phyloP scores from a whole-genome alignment of 1,140 invertebrate species.

The Lordiphosa clarofinis region DNA sequence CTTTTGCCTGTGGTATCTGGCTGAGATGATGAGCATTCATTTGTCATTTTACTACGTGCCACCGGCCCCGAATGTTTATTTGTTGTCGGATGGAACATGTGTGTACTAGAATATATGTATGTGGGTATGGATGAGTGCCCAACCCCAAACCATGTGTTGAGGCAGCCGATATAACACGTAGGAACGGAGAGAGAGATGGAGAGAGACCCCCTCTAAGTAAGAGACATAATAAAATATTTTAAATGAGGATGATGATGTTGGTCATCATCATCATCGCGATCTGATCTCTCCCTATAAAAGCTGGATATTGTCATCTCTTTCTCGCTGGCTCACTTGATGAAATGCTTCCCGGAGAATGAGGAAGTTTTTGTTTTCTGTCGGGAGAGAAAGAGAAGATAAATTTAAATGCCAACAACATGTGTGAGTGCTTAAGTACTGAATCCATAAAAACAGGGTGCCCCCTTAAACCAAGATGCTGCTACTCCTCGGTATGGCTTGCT shows the following conservation, averaged over 20 bases:
- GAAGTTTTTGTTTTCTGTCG: slow-evolving; percentile 49
- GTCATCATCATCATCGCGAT: slow-evolving; percentile 40
- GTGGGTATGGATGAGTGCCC: slow-evolving; percentile 36
- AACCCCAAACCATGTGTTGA: slow-evolving; percentile 72
- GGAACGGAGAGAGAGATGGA: slow-evolving; percentile 53
- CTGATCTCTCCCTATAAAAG: slow-evolving; percentile 31
- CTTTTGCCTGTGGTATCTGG: slow-evolving; percentile 32
- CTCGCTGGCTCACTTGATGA: slow-evolving; percentile 65
- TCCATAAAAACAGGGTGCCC: slow-evolving; percentile 6
- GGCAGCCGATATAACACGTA: slow-evolving; percentile 73
- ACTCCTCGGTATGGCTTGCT: slow-evolving; percentile 41
- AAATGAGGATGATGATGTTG: slow-evolving; percentile 42
- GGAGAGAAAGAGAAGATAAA: slow-evolving; percentile 50
- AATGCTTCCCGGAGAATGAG: slow-evolving; percentile 75
- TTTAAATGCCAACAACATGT: slow-evolving; percentile 44
- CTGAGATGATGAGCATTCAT: slow-evolving; percentile 69
- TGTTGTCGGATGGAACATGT: slow-evolving; percentile 63
- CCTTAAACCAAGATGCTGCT: slow-evolving; percentile 21
- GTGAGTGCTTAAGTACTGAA: slow-evolving; percentile 15
- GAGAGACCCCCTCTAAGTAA: slow-evolving; percentile 74
- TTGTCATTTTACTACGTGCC: slow-evolving; percentile 77
- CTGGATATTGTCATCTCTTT: slow-evolving; percentile 34
- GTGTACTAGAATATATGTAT: slow-evolving; percentile 66
- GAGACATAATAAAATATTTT: slow-evolving; percentile 65
- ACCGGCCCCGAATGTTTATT: slow-evolving; percentile 75